A percentile compares a stretch with the other conserved stretches of the same genome.
Evolutionary conservation across 1,140 invertebrate genomes (phyloP).

Genomic region (Lasaia peninsularis): DNA sequence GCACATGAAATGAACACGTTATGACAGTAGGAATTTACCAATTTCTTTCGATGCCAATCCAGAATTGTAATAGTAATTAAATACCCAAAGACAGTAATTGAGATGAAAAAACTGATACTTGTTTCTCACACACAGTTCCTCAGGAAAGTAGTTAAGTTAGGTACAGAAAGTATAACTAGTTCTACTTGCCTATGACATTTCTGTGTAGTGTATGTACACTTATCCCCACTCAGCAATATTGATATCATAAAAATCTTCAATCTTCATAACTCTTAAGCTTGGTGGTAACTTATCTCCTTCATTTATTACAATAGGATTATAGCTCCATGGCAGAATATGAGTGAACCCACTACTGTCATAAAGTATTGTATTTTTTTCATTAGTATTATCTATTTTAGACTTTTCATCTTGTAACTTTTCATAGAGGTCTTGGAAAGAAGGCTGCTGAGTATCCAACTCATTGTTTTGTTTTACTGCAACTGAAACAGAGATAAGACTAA

Average conservation of each 20-base stretch:
- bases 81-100: no score
- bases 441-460: conserved; percentile 40
- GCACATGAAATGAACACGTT: no score
- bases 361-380: conserved; percentile 38
- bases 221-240: conserved; percentile 78
- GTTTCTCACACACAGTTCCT: no score
- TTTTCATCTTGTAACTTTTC: conserved; percentile 64
- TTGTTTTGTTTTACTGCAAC: conserved; percentile 49
- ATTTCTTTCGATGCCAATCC: no score
- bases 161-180: no score
- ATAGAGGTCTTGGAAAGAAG: conserved; percentile 68
- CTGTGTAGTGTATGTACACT: conserved; percentile 16
- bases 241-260: conserved; percentile 71
- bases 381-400: conserved; percentile 23
- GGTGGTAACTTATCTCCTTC: conserved; percentile 77
- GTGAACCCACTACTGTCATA: conserved; percentile 60
- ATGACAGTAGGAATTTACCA: no score
- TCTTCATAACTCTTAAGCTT: conserved; percentile 78
- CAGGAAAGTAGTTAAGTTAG: no score
- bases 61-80: no score
- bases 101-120: no score
- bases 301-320: conserved; percentile 70
- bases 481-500: conserved; percentile 39
- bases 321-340: conserved; percentile 74
- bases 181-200: not conserved